phyloP scores from a whole-genome alignment of 2,797 vertebrate species.

The Ptychadena robeensis region DNA sequence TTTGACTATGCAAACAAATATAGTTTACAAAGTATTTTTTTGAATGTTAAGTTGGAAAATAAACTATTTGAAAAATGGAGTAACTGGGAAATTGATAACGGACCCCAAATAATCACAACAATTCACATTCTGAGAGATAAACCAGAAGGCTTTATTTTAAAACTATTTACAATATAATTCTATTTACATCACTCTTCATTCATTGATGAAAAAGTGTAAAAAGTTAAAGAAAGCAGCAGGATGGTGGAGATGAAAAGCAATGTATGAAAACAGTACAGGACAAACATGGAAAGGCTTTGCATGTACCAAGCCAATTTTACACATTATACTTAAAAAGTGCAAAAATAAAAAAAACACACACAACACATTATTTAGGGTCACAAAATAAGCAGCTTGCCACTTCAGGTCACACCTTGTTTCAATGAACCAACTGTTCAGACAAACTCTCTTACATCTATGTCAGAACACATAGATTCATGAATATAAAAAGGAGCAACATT shows the following conservation, averaged over 20 bases:
- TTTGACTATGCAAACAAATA: too few relatives aligned
- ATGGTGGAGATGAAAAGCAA: background rate
- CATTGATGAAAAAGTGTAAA: background rate
- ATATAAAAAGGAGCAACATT: too few relatives aligned
- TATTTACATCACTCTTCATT: constrained; percentile 21
- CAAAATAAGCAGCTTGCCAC: too few relatives aligned
- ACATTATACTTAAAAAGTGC: background rate
- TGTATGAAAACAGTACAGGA: background rate
- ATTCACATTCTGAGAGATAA: background rate
- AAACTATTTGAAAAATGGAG: background rate
- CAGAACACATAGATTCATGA: too few relatives aligned
- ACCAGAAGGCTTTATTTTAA: constrained; percentile 31
- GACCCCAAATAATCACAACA: too few relatives aligned
- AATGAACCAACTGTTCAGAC: too few relatives aligned
- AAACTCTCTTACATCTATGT: too few relatives aligned
- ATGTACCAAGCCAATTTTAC: background rate
- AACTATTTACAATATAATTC: constrained; percentile 8
- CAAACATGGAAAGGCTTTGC: background rate
- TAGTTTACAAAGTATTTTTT: too few relatives aligned
- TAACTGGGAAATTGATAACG: background rate
- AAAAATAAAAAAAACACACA: background rate
- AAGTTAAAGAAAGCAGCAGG: background rate
- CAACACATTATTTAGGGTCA: background rate
- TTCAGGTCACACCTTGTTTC: too few relatives aligned
- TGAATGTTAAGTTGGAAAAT: too few relatives aligned